A percentile compares a stretch with the other conserved stretches of the same genome.
Evolutionary conservation across 2,888 invertebrate genomes (phyloP).

Genomic region (Drosophila testacea): DNA sequence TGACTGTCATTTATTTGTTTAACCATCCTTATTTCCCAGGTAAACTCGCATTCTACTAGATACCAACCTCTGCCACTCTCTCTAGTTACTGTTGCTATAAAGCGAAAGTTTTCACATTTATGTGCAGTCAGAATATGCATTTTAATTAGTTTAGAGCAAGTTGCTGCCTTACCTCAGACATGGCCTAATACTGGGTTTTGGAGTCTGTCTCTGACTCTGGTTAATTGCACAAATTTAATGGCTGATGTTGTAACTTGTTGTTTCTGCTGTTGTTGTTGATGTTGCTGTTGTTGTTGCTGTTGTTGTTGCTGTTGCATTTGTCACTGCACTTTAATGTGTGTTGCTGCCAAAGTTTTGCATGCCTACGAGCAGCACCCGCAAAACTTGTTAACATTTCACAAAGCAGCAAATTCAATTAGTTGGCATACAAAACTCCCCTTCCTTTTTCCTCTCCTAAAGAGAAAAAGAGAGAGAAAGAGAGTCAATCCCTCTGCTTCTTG

Average conservation of each 20-base stretch:
- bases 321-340: conserved; percentile 68
- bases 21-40: conserved; percentile 54
- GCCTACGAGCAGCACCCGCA: conserved; percentile 56
- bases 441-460: neutral
- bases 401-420: conserved; percentile 81
- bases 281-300: conserved; percentile 29
- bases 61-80: neutral
- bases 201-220: conserved; percentile 47
- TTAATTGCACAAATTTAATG: conserved; percentile 74
- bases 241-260: conserved; percentile 34
- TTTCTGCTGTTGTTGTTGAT: neutral
- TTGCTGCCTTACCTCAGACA: conserved; percentile 48
- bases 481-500: neutral
- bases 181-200: conserved; percentile 15
- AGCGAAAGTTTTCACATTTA: conserved; percentile 58
- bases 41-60: conserved; percentile 42
- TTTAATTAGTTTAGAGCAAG: conserved; percentile 79
- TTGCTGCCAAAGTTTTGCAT: conserved; percentile 49
- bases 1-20: conserved; percentile 68
- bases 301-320: conserved; percentile 52
- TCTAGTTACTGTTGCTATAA: conserved; percentile 22
- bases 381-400: conserved; percentile 80
- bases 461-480: no score
- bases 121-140: conserved; percentile 75
- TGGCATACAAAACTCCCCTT: conserved; percentile 23